Evolutionary conservation across 1,140 invertebrate genomes (phyloP), one percentile per base, ranked within the genome.

Genomic region (Solenopsis fugax): DNA sequence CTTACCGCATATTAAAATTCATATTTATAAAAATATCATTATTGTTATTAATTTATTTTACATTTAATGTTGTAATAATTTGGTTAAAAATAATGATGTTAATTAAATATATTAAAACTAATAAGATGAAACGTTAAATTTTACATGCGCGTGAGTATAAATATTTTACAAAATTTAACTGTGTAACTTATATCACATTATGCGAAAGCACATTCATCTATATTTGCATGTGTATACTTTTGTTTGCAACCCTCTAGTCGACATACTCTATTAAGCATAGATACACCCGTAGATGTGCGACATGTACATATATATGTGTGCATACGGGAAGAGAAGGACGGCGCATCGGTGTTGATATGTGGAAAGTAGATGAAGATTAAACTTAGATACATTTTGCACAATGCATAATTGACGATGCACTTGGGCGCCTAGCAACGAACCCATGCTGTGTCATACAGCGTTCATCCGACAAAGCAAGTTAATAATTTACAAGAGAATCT

Each of bases 351-450:
- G 37, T 72, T 72, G 80, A 73, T 73, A 84, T 9, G 52, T 16
- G 52, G 54, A 73, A 60, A 72, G 41, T 48, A 24, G 37, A 58
- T n/a, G 56, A 45, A 13, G 7, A 34, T 54, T 41, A 16, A 80
- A 52, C 62, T 62, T 58, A 45, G 24, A 73, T 73, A 84, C 52
- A 84, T 84, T 84, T 82, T 82, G 62, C 78, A 41, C 24, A 60
- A 45, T 82, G 54, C 67, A 82, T 82, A 82, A 82, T 82, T 80
- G 37, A 84, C 37, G 52, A 72, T 58, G 67, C 37, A 82, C 54
- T 73, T 60, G 41, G 29, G 21, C 13, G 18, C 54, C 29, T 60
- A 37, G 24, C 67, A 60, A 48, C 29, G 29, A 60, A 60, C 41
- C 10, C 24, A n/a, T 54, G 54, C 6, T 16, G 16, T 77, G 24